phyloP scores from a whole-genome alignment of 2,113 vertebrate genomes.

The Aythya baeri region DNA sequence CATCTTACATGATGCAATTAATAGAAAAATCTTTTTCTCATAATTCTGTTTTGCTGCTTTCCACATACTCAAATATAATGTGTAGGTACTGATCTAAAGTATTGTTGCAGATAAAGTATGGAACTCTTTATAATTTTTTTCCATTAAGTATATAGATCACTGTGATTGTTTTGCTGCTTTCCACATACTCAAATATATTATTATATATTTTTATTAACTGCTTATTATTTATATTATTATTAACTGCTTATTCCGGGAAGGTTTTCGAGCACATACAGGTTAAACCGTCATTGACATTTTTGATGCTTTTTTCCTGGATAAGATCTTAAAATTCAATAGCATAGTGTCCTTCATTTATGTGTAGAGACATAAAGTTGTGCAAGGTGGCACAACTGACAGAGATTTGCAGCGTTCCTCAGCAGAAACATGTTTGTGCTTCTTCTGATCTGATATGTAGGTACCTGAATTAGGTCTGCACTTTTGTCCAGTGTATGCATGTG shows the following conservation, averaged over 20 bases:
- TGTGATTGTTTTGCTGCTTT: background rate
- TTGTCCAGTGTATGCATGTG: background rate
- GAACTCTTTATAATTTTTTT: background rate
- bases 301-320: background rate
- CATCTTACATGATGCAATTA: background rate
- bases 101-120: background rate
- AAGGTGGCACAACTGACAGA: background rate
- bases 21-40: background rate
- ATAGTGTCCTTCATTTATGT: background rate
- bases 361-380: background rate
- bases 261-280: background rate
- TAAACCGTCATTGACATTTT: background rate
- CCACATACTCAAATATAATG: accelerated
- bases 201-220: no score
- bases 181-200: no score
- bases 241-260: background rate
- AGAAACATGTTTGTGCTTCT: background rate
- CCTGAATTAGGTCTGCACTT: background rate
- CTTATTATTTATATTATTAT: background rate
- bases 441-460: background rate
- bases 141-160: background rate
- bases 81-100: background rate
- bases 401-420: background rate
- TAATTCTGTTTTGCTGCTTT: background rate
- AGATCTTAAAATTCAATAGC: background rate